Evolutionary conservation across 2,888 invertebrate species (phyloP).

Genomic region (Abscondita cerata): DNA sequence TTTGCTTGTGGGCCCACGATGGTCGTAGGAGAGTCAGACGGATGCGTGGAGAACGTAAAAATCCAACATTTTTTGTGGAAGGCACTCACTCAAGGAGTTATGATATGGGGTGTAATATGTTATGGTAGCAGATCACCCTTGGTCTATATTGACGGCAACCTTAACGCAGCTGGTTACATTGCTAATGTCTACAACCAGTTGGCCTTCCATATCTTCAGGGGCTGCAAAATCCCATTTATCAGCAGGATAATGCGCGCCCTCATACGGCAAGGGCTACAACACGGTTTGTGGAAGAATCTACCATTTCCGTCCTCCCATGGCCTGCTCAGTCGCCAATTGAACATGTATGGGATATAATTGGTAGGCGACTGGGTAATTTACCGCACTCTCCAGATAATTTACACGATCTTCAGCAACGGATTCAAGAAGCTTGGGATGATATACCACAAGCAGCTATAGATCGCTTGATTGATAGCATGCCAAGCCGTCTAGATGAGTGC

Average conservation of each 20-base stretch:
- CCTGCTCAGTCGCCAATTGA: slow-evolving; percentile 1
- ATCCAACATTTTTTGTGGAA: not conserved
- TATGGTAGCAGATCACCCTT: not conserved
- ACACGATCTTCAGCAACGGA: not conserved
- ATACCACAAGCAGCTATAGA: not conserved
- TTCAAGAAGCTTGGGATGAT: slow-evolving; percentile 2
- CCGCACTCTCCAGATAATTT: slow-evolving; percentile 11
- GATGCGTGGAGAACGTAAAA: not conserved
- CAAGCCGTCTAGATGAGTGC: not conserved
- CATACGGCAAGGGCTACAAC: slow-evolving; percentile 4
- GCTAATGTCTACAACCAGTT: not conserved
- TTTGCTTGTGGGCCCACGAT: not conserved
- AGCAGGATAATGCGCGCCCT: not conserved
- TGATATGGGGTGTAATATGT: not conserved
- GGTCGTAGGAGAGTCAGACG: not conserved
- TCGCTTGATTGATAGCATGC: slow-evolving; percentile 4
- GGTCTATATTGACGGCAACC: slow-evolving; percentile 1
- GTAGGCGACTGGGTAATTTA: slow-evolving; percentile 5
- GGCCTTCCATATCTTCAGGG: not conserved
- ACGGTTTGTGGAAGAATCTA: slow-evolving; percentile 2
- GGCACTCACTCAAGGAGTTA: not conserved
- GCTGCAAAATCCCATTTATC: not conserved
- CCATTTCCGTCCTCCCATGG: slow-evolving; percentile 5
- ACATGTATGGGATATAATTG: not conserved
- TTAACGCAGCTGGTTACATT: slow-evolving; percentile 3